phyloP scores from a whole-genome alignment of 2,113 vertebrate genomes.

The Centropus unirufus region DNA sequence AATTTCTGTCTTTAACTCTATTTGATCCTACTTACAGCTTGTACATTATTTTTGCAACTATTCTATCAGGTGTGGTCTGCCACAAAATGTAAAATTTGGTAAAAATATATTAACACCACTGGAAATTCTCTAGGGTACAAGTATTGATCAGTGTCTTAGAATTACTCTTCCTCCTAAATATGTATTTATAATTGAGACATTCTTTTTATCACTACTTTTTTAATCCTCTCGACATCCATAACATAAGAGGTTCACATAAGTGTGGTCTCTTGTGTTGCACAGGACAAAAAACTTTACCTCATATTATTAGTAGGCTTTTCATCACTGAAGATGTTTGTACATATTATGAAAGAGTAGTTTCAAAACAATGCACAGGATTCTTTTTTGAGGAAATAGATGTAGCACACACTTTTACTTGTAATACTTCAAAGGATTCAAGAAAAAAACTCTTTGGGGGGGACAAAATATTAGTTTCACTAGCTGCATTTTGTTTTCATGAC shows the following conservation, averaged over 20 bases:
- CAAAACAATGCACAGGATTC: neutral
- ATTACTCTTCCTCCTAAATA: neutral
- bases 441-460: neutral
- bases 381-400: neutral
- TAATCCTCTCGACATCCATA: neutral
- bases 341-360: neutral
- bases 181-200: neutral
- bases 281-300: neutral
- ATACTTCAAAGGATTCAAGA: neutral
- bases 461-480: neutral
- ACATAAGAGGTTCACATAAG: neutral
- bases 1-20: neutral
- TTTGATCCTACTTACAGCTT: neutral
- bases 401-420: neutral
- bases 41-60: neutral
- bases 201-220: neutral
- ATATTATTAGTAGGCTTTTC: neutral
- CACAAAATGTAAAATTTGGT: neutral
- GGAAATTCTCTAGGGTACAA: neutral
- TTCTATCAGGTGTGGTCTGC: neutral
- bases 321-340: neutral
- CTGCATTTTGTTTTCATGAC: neutral
- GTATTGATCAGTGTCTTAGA: neutral
- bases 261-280: neutral
- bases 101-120: neutral